Base-by-base conservation (phyloP, 1,140 invertebrate genomes). In the Scylla paramamosain region DNA sequence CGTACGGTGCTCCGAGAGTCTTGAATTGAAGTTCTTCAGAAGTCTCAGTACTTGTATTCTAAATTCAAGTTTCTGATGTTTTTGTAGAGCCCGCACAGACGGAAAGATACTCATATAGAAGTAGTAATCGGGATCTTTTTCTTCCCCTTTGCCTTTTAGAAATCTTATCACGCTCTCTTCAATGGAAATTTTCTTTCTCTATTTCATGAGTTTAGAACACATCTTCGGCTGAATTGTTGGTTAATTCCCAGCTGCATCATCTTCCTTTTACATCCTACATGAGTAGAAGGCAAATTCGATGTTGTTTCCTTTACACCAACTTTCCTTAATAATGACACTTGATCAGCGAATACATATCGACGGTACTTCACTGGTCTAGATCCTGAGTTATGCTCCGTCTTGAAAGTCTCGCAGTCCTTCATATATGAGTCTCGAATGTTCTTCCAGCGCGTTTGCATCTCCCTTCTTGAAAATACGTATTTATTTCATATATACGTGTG, bases 41-140 rank as follows among this genome's bases (percentile, higher is more conserved):
- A 48, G 31, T 16, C 14, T 82, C 84, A 93, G 20, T 3, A 89
- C 82, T 20, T 88, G n/a, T 14, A 93, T 39, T 93, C 93, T 93
- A 46, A 93, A 93, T 20, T 86, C 83, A 25, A 88, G 29, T 32
- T 93, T 93, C 46, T 93, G 83, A 14, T 93, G 16, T 59, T 93
- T 45, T 16, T 86, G 48, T 6, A 93, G 84, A 87, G 46, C 48
- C 46, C 83, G 46, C 28, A 93, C 83, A n/a, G 93, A 86, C 45
- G 86, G 93, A 20, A 93, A n/a, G 14, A 93, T 88, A 25, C 83
- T 32, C 84, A 52, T 93, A 86, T 88, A 77, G 84, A 93, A 93
- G 82, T 93, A 77, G 14, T 88, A n/a, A 28, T 93, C 93, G 10
- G 86, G 45, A 46, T 93, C 93, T 12, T 0, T 16, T 83, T 93